phyloP scores from a whole-genome alignment of 2,888 invertebrate genomes.

The Hypercompe scribonia region DNA sequence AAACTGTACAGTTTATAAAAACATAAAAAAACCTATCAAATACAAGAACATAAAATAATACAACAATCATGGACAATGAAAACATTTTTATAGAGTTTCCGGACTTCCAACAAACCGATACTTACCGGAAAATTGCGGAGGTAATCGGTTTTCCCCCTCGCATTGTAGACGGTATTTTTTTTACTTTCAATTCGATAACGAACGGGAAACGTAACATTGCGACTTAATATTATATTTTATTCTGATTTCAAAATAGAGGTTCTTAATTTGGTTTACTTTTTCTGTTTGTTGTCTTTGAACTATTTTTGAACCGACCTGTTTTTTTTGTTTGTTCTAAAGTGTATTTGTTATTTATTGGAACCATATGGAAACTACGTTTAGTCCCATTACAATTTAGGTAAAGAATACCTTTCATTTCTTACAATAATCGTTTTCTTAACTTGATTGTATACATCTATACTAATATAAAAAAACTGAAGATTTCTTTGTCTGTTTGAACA shows the following conservation, averaged over 20 bases:
- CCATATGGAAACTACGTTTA: too few relatives aligned
- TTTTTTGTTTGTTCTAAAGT: too few relatives aligned
- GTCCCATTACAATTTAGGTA: too few relatives aligned
- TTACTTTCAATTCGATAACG: constrained; percentile 25
- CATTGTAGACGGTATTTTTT: constrained; percentile 26
- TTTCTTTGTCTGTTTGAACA: too few relatives aligned
- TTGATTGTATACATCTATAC: too few relatives aligned
- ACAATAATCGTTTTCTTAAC: too few relatives aligned
- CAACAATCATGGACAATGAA: constrained; percentile 11
- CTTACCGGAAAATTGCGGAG: constrained; percentile 38
- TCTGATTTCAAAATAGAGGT: neutral
- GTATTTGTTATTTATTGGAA: too few relatives aligned
- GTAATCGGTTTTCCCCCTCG: constrained; percentile 32
- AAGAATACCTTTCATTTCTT: too few relatives aligned
- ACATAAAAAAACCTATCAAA: neutral
- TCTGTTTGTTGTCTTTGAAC: too few relatives aligned
- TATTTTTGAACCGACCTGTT: too few relatives aligned
- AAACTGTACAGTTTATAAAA: neutral
- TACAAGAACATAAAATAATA: constrained; percentile 2
- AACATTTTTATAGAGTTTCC: constrained; percentile 26
- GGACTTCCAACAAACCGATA: constrained; percentile 21
- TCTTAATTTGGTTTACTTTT: too few relatives aligned
- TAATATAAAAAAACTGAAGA: too few relatives aligned
- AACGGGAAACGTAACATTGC: neutral
- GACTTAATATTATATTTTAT: neutral